Evolutionary conservation across 2,888 invertebrate genomes (phyloP), one percentile per base, ranked within the genome.

Genomic region (Cataglyphis albicans): DNA sequence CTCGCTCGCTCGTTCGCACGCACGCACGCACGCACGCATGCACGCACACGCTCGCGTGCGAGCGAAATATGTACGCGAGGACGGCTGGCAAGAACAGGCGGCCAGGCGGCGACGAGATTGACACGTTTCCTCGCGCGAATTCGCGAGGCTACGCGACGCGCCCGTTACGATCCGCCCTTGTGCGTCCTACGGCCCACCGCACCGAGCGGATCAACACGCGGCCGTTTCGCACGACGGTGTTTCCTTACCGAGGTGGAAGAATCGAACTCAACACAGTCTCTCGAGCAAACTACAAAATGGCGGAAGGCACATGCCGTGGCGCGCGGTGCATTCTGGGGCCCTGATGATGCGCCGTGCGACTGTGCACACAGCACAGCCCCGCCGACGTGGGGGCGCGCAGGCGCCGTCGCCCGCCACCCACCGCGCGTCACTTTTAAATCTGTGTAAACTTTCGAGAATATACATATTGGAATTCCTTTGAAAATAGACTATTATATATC

Each of bases 271-370:
- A 96, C 95, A 96, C 96, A 95, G 96, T 95, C 96, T 96, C 96
- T 95, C 96, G 95, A 95, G 95, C 95, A 96, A 95, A 96, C 96
- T 96, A 96, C 96, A 96, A 96, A 96, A 96, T 96, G 96, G 96
- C 95, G 95, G 95, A 95, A 95, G 96, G 96, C 96, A 96, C 96
- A 96, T 96, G 96, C 96, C 96, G 96, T 95, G 95, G 95, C 95
- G 93, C 95, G 93, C 92, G 92, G 93, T 95, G 95, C 95, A 95
- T 95, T 95, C 95, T 95, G 95, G 95, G 95, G 59, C 78, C 90
- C 68, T 68, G 90, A 86, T 85, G 87, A 87, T 90, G 90, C 90
- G 90, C 87, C 85, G 87, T 87, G 86, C 86, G 82, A 18, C 87
- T 84, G 87, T 87, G 86, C 86, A 82, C 48, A 3, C 15, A 15